These are phyloP conservation scores for Timema cristinae DNA, from an alignment of 2,888 invertebrate species.

Conservation along the genomic window DNA sequence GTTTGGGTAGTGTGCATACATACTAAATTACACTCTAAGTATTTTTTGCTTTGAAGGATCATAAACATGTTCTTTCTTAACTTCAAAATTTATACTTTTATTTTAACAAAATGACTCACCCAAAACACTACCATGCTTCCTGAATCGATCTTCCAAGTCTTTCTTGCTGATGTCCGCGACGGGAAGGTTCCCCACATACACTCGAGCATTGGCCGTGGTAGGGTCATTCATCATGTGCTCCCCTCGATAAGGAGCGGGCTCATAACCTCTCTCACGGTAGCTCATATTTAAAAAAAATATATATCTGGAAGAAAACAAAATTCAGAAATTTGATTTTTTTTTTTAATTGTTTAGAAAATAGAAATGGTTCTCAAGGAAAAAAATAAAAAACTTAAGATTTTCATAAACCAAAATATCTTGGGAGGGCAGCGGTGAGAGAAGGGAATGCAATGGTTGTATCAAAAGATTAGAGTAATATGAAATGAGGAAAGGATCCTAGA, in stretches of 20 bases:
- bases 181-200: slow-evolving; percentile 77
- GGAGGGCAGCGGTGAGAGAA: too few relatives aligned
- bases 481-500: too few relatives aligned
- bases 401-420: background rate
- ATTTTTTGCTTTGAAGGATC: too few relatives aligned
- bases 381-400: background rate
- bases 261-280: slow-evolving; percentile 19
- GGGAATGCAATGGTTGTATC: too few relatives aligned
- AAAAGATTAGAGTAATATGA: too few relatives aligned
- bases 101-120: slow-evolving; percentile 34
- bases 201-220: slow-evolving; percentile 65
- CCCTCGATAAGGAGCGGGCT: background rate
- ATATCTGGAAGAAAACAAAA: too few relatives aligned
- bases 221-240: slow-evolving; percentile 60
- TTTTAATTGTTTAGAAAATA: too few relatives aligned
- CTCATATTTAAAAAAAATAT: slow-evolving; percentile 13
- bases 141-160: slow-evolving; percentile 71
- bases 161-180: slow-evolving; percentile 58
- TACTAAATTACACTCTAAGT: too few relatives aligned
- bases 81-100: too few relatives aligned
- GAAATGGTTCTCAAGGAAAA: background rate
- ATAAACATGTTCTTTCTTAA: too few relatives aligned
- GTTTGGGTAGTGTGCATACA: too few relatives aligned
- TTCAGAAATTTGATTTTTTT: too few relatives aligned
- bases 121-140: slow-evolving; percentile 63